Base-by-base conservation (phyloP, 2,888 invertebrate genomes). In the Sesia bembeciformis region DNA sequence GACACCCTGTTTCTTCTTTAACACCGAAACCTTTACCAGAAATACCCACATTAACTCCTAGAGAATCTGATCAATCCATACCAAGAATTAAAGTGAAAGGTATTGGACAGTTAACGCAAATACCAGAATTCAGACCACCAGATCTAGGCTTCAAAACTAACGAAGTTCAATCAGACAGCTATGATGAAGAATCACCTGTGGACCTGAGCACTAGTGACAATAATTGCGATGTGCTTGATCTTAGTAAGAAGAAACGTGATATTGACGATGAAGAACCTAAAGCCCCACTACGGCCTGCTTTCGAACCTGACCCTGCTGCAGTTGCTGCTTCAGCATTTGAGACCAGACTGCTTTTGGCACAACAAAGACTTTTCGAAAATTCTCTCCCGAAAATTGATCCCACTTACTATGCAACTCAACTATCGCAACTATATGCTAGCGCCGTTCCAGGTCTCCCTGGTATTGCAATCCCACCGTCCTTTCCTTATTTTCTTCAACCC, bases 241-340 rank as follows among this genome's bases (percentile, higher is more conserved):
- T 97, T 60, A 96, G 96, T 74, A 95, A 95, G 72, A 96, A 96
- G 80, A 92, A 91, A 76, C 81, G 77, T 53, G 83, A 80, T 56
- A 65, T 66, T 2, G 85, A 87, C 54, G 63, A 74, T 52, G 80
- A 84, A 39, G 83, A 84, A 54, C 73, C 78, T 3, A 84, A 83
- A 68, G 55, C 60, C 6, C 69, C 73, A 57, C 87, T 91, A 1
- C 87, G 92, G 64, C 89, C 91, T 58, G 63, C 81, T 0, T 84
- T 86, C 55, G 89, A 90, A 57, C 74, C 80, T 49, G 86, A 83
- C 53, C 73, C 79, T 41, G 71, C 80, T 4, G 67, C 81, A 2
- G 78, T 76, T 39, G 83, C 84, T 3, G 83, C 84, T 54, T 76
- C 84, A 51, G 82, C 85, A 50, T 89, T 86, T 57, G 91, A 91